Percentiles rank a stretch among this genome's conserved stretches.
Evolutionary conservation across 53 echinoderm and acorn worm species (phyloP).

Genomic region (Crossaster papposus): DNA sequence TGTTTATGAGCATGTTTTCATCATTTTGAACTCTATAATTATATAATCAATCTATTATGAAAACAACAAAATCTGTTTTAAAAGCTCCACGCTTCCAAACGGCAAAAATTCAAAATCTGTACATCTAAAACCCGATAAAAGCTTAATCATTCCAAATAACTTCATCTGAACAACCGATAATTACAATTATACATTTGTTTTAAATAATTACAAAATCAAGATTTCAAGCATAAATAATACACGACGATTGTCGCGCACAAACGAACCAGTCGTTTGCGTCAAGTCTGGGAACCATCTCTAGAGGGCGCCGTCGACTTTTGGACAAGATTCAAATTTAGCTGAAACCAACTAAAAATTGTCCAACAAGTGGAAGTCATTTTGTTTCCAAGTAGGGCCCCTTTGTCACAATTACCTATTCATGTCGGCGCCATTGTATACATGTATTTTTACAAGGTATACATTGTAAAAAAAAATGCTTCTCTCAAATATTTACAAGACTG

Average conservation of each 20-base stretch:
- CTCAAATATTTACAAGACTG: background rate
- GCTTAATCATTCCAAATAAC: background rate
- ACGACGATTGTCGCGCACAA: background rate
- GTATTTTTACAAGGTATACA: no score
- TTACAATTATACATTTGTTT: background rate
- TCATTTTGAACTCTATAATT: background rate
- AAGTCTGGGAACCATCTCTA: background rate
- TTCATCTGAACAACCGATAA: background rate
- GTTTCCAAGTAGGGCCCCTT: no score
- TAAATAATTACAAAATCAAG: background rate
- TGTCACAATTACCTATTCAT: no score
- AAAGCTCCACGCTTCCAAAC: background rate
- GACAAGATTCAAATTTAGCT: no score
- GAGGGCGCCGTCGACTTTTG: background rate
- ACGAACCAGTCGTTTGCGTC: slow-evolving; percentile 17
- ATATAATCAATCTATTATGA: no score
- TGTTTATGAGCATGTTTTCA: background rate
- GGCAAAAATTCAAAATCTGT: slow-evolving; percentile 11
- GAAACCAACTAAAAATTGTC: no score
- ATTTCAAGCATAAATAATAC: background rate
- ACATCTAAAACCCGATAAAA: background rate
- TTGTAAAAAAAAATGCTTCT: no score
- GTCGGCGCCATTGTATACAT: no score
- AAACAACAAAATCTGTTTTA: background rate
- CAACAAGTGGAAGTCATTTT: no score